Evolutionary conservation across 2,797 vertebrate species (phyloP), one percentile per base, ranked within the genome.

Genomic region (Gadopsis bispinosus): DNA sequence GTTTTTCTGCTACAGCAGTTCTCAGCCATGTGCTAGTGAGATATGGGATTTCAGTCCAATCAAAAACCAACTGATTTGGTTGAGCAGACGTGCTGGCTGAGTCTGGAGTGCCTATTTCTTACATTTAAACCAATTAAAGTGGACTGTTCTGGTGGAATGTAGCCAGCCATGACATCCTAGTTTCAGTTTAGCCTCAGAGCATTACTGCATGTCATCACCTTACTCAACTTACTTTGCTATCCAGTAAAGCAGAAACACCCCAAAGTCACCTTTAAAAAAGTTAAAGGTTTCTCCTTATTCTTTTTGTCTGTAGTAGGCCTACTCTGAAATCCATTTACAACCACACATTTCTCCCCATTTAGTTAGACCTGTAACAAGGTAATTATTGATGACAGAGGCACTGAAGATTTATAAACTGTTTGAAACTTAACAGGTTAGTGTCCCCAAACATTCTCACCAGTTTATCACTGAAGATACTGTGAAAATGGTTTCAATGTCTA

Each of bases 1-100:
- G 43, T 71, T 67, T 80, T 81, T 87, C 53, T 73, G 77, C 73
- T 48, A 0, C 60, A 60, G 77, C 13, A 2, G 33, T 56, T 76
- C 41, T 80, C 51, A 77, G 3, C 12, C 53, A 17, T 37, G 48
- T 33, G 65, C 20, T 19, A 14, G 39, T 39, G 71, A 37, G 13
- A 73, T 68, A 10, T 19, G n/a, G 45, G 43, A 73, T 75, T 73
- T 71, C 17, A 72, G 48, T 45, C 19, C 48, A 37, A 41, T 63
- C 31, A 50, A 45, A 55, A 54, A 55, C 2, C 14, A 48, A 17
- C 60, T 29, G 65, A 69, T 14, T 59, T 69, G 68, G 51, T n/a
- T 63, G 33, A 81, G 58, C 65, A 65, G 14, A 66, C 19, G 5
- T 58, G 29, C 37, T 33, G 22, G 37, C 73, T 65, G 31, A 41